Evolutionary conservation across 1,140 invertebrate genomes (phyloP), one percentile per base, ranked within the genome.

Genomic region (Melanaphis sacchari): DNA sequence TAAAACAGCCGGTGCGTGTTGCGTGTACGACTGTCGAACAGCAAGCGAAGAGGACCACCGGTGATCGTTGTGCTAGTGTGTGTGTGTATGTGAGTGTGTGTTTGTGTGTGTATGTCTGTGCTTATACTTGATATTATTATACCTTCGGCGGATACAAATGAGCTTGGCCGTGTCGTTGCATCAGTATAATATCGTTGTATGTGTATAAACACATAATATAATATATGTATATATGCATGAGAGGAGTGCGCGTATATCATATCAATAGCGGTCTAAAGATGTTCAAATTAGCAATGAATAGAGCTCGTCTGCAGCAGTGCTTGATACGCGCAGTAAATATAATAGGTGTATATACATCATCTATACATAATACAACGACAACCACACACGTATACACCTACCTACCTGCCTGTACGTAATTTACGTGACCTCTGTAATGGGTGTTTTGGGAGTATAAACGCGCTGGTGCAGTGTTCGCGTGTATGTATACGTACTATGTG

Each of bases 261-360:
- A 92, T 92, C 91, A 93, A 93, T 93, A 93, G 91, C 91, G n/a
- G 81, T 84, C 91, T 84, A 84, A 84, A 93, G 91, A 93, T 54
- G 91, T 93, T 93, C 91, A 93, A 93, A 93, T 93, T 93, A 93
- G 91, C 91, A 84, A 85, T 93, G 91, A 93, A 93, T 93, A 93
- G 91, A 82, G 36, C 91, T 92, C 76, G 90, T 66, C 40, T 43
- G 66, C 38, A 40, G 81, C 89, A 31, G 87, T 54, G 31, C 31
- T 76, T 2, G 59, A n/a, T 76, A 5, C n/a, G n/a, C n/a, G 15
- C 31, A 40, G 21, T 38, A 38, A 43, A 87, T 24, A 82, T 82
- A 82, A 82, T 82, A 4, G n/a, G 36, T 2, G 9, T n/a, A 18
- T 21, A 38, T 82, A 82, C 36, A 82, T 82, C n/a, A 82, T 82